phyloP scores from a whole-genome alignment of 2,888 invertebrate genomes.

The Sussaba pulchella region DNA sequence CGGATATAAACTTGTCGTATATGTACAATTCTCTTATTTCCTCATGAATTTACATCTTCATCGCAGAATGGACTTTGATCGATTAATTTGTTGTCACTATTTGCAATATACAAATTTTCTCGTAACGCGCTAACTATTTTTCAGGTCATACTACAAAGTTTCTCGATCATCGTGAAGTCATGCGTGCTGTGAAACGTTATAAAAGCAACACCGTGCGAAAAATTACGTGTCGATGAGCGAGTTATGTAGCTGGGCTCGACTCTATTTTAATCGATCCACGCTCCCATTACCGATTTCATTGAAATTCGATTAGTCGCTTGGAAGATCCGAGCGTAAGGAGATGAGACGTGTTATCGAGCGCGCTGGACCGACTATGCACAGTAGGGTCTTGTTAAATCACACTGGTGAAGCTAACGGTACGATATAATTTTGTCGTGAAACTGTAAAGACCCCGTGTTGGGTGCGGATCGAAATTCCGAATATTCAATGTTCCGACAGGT shows the following conservation, averaged over 20 bases:
- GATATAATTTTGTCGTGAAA: conserved; percentile 16
- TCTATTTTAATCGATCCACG: conserved; percentile 67
- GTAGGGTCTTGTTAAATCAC: conserved; percentile 47
- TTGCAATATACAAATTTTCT: neutral
- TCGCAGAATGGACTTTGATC: no score
- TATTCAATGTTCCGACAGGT: no score
- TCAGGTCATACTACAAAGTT: conserved; percentile 6
- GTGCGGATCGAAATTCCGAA: no score
- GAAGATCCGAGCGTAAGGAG: conserved; percentile 65
- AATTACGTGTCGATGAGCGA: conserved; percentile 40
- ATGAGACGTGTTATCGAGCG: conserved; percentile 66
- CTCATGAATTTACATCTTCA: no score
- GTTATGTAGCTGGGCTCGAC: conserved; percentile 38
- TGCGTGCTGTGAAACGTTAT: conserved; percentile 4
- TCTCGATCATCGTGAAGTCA: conserved; percentile 13
- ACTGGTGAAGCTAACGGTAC: conserved; percentile 16
- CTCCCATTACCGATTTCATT: conserved; percentile 74
- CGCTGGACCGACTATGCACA: conserved; percentile 25
- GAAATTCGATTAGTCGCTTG: conserved; percentile 75
- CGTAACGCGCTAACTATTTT: neutral
- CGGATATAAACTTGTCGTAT: neutral
- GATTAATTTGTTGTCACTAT: neutral
- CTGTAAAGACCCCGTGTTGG: no score
- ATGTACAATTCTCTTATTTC: no score
- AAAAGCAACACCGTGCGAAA: conserved; percentile 32